phyloP scores from a whole-genome alignment of 2,797 vertebrate species.

The Otolemur crassicaudatus region DNA sequence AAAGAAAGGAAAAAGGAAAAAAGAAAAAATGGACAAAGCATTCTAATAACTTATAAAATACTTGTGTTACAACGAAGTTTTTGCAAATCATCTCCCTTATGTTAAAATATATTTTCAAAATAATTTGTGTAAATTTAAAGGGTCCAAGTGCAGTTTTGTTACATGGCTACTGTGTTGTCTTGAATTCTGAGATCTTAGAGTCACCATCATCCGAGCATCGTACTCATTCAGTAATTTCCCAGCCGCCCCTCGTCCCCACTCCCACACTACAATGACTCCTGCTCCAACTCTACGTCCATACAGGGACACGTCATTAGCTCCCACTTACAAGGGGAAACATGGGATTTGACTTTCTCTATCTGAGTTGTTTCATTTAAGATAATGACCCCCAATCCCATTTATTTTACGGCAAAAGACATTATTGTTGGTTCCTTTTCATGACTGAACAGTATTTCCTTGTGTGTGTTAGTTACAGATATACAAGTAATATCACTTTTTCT shows the following conservation, averaged over 20 bases:
- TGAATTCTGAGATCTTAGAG: not conserved
- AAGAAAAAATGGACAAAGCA: not conserved
- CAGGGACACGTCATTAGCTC: not conserved
- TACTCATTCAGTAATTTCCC: not conserved
- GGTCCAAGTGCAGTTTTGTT: not conserved
- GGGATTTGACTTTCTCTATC: not conserved
- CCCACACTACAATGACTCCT: no score
- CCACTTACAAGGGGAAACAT: not conserved
- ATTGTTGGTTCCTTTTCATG: not conserved
- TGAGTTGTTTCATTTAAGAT: not conserved
- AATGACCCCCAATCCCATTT: not conserved
- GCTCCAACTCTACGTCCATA: not conserved
- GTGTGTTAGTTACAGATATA: no score
- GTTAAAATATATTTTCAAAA: not conserved
- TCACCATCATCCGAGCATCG: no score
- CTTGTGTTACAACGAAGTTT: not conserved
- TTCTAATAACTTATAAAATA: not conserved
- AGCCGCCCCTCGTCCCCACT: not conserved
- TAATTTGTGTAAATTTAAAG: not conserved
- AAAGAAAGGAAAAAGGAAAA: no score
- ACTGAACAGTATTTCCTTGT: not conserved
- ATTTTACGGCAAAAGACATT: not conserved
- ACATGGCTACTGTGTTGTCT: not conserved
- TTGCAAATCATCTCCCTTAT: not conserved
- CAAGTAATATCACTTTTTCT: not conserved